Conservation (phyloP, 2,797 vertebrate genomes). For the Pyrocephalus nanus region DNA sequence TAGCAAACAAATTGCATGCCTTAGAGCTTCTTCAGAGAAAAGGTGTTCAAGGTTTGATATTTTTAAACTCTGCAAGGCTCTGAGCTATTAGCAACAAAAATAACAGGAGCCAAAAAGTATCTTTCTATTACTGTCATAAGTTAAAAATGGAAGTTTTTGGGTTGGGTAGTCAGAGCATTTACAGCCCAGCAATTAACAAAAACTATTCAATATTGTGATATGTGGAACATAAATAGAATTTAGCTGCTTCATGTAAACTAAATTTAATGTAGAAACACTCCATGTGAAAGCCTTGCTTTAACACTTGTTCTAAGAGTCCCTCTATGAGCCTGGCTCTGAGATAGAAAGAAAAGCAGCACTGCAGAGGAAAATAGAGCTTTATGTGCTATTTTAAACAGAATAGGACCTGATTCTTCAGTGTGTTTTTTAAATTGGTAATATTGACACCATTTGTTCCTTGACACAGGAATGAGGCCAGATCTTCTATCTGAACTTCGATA, state of each 20-base stretch:
- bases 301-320: not conserved
- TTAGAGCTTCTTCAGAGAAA: slow-evolving; percentile 21
- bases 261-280: not conserved
- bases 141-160: not conserved
- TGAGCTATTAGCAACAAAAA: not conserved
- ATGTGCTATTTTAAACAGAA: not conserved
- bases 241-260: not conserved
- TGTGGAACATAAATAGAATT: not conserved
- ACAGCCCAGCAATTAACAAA: not conserved
- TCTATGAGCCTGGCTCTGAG: not conserved
- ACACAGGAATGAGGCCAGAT: not conserved
- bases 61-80: not conserved
- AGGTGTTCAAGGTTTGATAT: not conserved
- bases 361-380: not conserved
- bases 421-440: not conserved
- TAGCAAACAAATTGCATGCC: not conserved
- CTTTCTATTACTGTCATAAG: not conserved
- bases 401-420: not conserved
- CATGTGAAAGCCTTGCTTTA: not conserved
- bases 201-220: not conserved
- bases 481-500: not conserved
- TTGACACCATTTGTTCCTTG: not conserved
- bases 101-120: not conserved
- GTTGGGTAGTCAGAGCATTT: not conserved
- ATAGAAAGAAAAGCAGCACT: not conserved